Conservation (phyloP, 2,888 invertebrate species). For the Ornithoptera priamus region DNA sequence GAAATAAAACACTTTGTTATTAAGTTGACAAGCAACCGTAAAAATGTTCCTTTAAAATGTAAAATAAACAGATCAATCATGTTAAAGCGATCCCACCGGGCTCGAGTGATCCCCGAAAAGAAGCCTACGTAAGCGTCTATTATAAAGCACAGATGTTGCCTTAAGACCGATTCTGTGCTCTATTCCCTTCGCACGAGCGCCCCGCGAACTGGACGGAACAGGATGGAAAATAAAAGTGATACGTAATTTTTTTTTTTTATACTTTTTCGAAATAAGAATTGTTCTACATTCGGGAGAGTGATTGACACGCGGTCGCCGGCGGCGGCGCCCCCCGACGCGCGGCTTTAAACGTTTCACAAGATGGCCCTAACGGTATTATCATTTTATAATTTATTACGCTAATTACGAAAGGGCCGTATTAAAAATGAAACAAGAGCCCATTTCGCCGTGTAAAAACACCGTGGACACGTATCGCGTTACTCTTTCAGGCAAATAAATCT, state of each 20-base stretch:
- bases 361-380: slow-evolving; percentile 76
- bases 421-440: slow-evolving; percentile 61
- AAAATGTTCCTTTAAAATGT: slow-evolving; percentile 80
- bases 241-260: slow-evolving; percentile 56
- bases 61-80: slow-evolving; percentile 81
- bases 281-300: slow-evolving; percentile 77
- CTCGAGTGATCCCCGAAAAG: slow-evolving; percentile 76
- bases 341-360: slow-evolving; percentile 73
- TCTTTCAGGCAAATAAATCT: slow-evolving; percentile 75
- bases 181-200: slow-evolving; percentile 53
- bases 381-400: slow-evolving; percentile 80
- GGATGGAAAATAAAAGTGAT: slow-evolving; percentile 71
- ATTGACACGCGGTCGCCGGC: slow-evolving; percentile 77
- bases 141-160: slow-evolving; percentile 78
- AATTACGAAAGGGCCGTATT: slow-evolving; percentile 75
- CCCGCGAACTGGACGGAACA: slow-evolving; percentile 43
- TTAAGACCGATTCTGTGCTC: slow-evolving; percentile 65
- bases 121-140: slow-evolving; percentile 79
- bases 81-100: slow-evolving; percentile 79
- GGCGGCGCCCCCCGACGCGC: slow-evolving; percentile 70
- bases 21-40: slow-evolving; percentile 81
- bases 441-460: slow-evolving; percentile 63
- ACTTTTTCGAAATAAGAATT: slow-evolving; percentile 77
- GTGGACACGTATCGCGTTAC: slow-evolving; percentile 55
- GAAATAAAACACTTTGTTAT: slow-evolving; percentile 79